phyloP scores from a whole-genome alignment of 1,140 invertebrate genomes.

The Bombus confusus region DNA sequence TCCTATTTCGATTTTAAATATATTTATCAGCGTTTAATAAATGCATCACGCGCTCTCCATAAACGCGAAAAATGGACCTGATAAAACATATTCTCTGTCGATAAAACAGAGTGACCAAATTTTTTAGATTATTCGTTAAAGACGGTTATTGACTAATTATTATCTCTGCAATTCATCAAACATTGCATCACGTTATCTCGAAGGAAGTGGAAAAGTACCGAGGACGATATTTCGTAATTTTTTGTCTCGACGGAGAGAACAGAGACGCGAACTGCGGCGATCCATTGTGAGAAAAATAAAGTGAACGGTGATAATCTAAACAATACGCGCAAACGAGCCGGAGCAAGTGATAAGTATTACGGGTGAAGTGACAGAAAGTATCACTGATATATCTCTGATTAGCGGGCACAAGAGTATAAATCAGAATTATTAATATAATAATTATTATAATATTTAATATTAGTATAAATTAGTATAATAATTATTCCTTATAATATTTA shows the following conservation, averaged over 20 bases:
- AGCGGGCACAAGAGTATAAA: no score
- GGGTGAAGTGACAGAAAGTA: background rate
- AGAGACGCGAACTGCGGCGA: background rate
- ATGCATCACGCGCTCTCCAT: no score
- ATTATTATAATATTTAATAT: no score
- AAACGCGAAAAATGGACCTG: background rate
- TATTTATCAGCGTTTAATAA: background rate
- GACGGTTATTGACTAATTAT: background rate
- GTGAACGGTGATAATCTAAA: constrained; percentile 1
- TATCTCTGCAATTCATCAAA: background rate
- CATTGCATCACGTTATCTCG: background rate
- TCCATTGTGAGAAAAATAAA: background rate
- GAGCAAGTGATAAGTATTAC: constrained; percentile 7
- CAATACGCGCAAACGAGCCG: constrained; percentile 14
- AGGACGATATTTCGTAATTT: background rate
- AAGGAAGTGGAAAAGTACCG: background rate
- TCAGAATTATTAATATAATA: no score
- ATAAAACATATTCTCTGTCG: background rate
- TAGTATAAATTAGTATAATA: no score
- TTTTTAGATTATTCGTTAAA: background rate
- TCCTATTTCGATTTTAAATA: background rate
- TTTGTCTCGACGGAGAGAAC: background rate
- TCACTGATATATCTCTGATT: background rate
- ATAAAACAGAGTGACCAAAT: background rate
- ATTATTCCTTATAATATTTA: no score